Conservation (phyloP, 1,140 invertebrate genomes). For the Cardiocondyla obscurior region DNA sequence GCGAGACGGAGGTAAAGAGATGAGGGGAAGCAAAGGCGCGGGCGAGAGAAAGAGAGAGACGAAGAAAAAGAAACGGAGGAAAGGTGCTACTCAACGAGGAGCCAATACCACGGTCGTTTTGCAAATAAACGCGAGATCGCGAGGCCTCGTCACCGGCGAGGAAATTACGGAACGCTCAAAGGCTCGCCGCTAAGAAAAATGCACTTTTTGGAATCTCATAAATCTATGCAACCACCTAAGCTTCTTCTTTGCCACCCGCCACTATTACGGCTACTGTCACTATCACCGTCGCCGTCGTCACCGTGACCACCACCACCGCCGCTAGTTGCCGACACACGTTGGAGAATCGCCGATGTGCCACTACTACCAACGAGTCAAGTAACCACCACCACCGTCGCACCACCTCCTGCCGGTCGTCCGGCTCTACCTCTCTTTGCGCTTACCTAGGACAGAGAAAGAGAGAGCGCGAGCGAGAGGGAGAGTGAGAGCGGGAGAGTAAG, state of each 20-base stretch:
- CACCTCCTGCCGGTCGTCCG: constrained; percentile 59
- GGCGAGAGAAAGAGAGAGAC: constrained; percentile 58
- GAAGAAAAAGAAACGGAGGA: constrained; percentile 31
- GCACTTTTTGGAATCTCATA: constrained; percentile 53
- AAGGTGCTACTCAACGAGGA: constrained; percentile 64
- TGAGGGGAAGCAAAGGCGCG: constrained; percentile 19
- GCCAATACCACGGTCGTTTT: constrained; percentile 68
- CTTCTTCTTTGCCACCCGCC: constrained; percentile 58
- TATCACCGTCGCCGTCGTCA: constrained; percentile 31
- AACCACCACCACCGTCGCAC: constrained; percentile 53
- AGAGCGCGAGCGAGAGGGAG: constrained; percentile 61
- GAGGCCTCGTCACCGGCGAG: constrained; percentile 53
- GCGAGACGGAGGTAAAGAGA: constrained; percentile 53
- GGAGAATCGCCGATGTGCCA: constrained; percentile 42
- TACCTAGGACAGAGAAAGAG: constrained; percentile 73
- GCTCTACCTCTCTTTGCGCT: constrained; percentile 70
- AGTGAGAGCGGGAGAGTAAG: constrained; percentile 55
- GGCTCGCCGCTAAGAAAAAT: constrained; percentile 48
- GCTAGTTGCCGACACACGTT: constrained; percentile 39
- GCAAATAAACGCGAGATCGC: constrained; percentile 64
- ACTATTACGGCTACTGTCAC: constrained; percentile 24
- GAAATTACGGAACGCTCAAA: constrained; percentile 50
- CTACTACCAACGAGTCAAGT: constrained; percentile 50
- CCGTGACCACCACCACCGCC: constrained; percentile 47
- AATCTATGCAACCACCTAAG: constrained; percentile 65